These are phyloP conservation scores for Polyommatus iphigenia DNA, from an alignment of 2,888 invertebrate species.

Conservation along the genomic window DNA sequence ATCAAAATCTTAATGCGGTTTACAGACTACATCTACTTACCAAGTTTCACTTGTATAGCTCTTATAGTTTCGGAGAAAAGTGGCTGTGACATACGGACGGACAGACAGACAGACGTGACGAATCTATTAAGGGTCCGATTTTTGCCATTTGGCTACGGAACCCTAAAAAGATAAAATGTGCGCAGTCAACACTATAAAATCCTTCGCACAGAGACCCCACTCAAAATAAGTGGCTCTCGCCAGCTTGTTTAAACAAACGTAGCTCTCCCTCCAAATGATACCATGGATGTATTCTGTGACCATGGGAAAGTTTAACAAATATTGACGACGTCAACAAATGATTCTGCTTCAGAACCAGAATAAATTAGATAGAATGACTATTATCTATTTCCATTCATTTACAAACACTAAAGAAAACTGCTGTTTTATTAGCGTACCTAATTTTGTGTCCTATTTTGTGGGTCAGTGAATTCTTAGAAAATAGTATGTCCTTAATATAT, in stretches of 20 bases:
- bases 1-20: too few species aligned
- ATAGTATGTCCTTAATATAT: too few species aligned
- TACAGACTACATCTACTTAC: too few species aligned
- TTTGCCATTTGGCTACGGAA: too few species aligned
- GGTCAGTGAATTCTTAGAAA: too few species aligned
- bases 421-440: not conserved
- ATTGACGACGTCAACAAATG: not conserved
- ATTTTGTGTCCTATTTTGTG: too few species aligned
- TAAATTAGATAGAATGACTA: not conserved
- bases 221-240: not conserved
- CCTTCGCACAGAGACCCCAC: not conserved
- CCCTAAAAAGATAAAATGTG: not conserved
- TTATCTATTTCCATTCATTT: not conserved
- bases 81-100: too few species aligned
- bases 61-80: too few species aligned
- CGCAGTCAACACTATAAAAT: not conserved
- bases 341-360: not conserved
- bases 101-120: too few species aligned
- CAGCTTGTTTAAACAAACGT: not conserved
- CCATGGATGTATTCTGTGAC: too few species aligned
- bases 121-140: too few species aligned
- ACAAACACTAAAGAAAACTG: not conserved
- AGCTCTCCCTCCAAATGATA: not conserved
- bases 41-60: too few species aligned
- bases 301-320: constrained; percentile 11